Base-by-base conservation (phyloP, 2,797 vertebrate species). In the Philypnodon macrostomus region DNA sequence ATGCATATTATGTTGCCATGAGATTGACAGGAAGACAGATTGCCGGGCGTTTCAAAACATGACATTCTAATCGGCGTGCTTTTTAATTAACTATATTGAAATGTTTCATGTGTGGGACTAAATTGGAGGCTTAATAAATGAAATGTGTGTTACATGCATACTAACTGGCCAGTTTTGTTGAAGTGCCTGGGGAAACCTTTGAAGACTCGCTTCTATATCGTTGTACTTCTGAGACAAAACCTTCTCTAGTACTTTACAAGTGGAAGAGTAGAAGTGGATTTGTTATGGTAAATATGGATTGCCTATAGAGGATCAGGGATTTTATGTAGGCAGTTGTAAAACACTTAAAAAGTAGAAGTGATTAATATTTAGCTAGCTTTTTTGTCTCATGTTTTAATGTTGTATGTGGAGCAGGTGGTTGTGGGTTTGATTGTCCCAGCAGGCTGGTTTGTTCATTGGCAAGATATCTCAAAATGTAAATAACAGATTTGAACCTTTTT, bases 1-100 rank as follows among this genome's bases (percentile, higher is more conserved):
- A 58, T 38, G 50, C 33, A 30, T 46, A 42, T 42, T 36, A 18
- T 45, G 50, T 29, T 37, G 29, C 42, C n/a, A 39, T 34, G 48
- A 1, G 37, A 47, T 44, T 91, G 90, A 92, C 92, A 91, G 64
- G 70, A 90, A 90, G 91, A 94, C 87, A 82, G 84, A 93, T 94
- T 87, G 74, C 79, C 56, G 58, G 86, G 86, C 80, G 91, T 91
- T 86, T 83, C 13, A 82, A 85, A 91, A 88, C 75, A 80, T 91
- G 90, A 90, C 89, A 88, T 86, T 89, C 80, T 92, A 89, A 93
- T 93, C 55, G 59, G 76, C 80, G 69, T 73, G 71, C 85, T 81
- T 89, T 88, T 84, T 92, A 90, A 90, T 91, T 92, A 90, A 81
- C 21, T 87, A 88, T 89, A 89, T 70, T 89, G 87, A 89, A 90